These are phyloP conservation scores for Arvicola amphibius DNA, from an alignment of 2,797 vertebrate genomes.

Conservation along the genomic window DNA sequence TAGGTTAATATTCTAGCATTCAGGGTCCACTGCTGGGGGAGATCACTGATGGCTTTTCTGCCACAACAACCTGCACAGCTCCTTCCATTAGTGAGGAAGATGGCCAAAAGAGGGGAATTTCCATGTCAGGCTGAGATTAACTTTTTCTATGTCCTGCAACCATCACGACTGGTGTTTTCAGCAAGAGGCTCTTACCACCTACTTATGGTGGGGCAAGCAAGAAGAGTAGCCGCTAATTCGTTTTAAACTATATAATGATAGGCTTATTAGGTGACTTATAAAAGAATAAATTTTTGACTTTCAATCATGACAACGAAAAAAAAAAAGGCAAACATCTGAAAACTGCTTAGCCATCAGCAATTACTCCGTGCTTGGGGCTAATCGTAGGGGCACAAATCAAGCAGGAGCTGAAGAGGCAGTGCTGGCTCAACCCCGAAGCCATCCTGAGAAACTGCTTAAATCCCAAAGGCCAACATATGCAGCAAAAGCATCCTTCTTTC, in stretches of 20 bases:
- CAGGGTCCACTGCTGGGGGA: not conserved
- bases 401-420: not conserved
- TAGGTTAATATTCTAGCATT: not conserved
- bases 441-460: not conserved
- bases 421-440: not conserved
- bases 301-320: slow-evolving; percentile 75
- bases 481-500: not conserved
- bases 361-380: not conserved
- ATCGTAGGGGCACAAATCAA: not conserved
- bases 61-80: not conserved
- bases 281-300: slow-evolving; percentile 60
- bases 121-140: not conserved
- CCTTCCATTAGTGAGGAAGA: not conserved
- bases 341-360: slow-evolving; percentile 13
- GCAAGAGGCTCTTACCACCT: not conserved
- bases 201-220: not conserved
- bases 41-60: not conserved
- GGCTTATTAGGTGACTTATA: slow-evolving; percentile 69
- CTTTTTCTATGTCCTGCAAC: not conserved
- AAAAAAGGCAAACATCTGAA: slow-evolving; percentile 73
- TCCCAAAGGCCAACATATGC: not conserved
- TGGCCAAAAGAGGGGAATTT: not conserved
- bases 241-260: slow-evolving; percentile 57
- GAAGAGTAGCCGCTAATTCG: not conserved
- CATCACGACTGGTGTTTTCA: not conserved